Evolutionary conservation across 2,797 vertebrate species (phyloP), one percentile per base, ranked within the genome.

Genomic region (Morus bassanus): DNA sequence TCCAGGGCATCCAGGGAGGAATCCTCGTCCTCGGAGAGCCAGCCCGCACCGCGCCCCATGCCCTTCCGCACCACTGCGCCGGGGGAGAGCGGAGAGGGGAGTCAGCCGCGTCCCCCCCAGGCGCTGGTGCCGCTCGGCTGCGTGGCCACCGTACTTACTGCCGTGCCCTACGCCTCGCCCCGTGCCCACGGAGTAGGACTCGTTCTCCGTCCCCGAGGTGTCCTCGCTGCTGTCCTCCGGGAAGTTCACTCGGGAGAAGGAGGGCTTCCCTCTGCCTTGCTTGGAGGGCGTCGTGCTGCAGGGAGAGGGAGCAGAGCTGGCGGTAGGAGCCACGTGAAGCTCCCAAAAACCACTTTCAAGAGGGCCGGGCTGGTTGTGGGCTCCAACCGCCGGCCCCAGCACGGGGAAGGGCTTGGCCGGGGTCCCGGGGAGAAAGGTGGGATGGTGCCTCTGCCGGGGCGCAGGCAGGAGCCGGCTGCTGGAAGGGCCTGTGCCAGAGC

Each of bases 151-250:
- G 59, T 96, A 98, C 98, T 98, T 98, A 98, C 98, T 98, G 97
- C 98, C 56, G 10, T 99, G 99, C 46, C 99, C 99, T 95, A 99
- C 99, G 2, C 99, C 93, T 93, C 99, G 98, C 46, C 99, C 98
- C 1, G 99, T 98, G 91, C 99, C 98, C 45, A 99, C 98, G 1
- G 99, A 99, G 98, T 99, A 99, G 57, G 99, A 99, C 96, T 99
- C 99, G 0, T 99, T 99, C 95, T 99, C 99, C 0, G 99, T 99
- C 95, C 99, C 99, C 0, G 99, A 99, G 0, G 99, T 99, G 96
- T 99, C 99, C 97, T 99, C 99, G 1, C 99, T 99, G 98, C 99
- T 99, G 97, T 99, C 99, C 81, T 99, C 99, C 0, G 98, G 99
- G 97, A 99, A 99, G 61, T 99, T 98, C 2, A 99, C 99, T 86